Evolutionary conservation across 1,140 invertebrate species (phyloP), one percentile per base, ranked within the genome.

Genomic region (Bathynomus jamesi): DNA sequence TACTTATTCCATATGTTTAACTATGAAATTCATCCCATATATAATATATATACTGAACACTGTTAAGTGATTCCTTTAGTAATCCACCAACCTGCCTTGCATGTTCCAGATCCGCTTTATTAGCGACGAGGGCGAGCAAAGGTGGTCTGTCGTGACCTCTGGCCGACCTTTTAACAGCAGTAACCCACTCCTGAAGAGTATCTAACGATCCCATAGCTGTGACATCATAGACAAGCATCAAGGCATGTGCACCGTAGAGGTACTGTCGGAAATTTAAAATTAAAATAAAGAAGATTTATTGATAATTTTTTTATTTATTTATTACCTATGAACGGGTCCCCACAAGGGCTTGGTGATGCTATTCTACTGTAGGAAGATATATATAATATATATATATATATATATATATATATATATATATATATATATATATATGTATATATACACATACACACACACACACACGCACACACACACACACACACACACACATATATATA

Each of bases 41-140:
- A n/a, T n/a, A n/a, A n/a, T n/a, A n/a, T n/a, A n/a, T n/a, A n/a
- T n/a, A n/a, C n/a, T n/a, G n/a, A n/a, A n/a, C n/a, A n/a, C n/a
- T n/a, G n/a, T n/a, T n/a, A n/a, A n/a, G n/a, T n/a, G n/a, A n/a
- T n/a, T n/a, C n/a, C n/a, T n/a, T n/a, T n/a, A n/a, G n/a, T n/a
- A n/a, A n/a, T n/a, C n/a, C n/a, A n/a, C 65, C 28, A 21, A 76
- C 75, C 67, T 76, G 75, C 27, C 75, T 60, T 25, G 67, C 65
- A 28, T 95, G 92, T 81, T 95, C 93, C 78, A 94, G 85, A 82
- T 96, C 93, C 0, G 82, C 85, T 87, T 96, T 96, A 81, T 95
- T 95, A 4, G 91, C 93, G 69, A 95, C 85, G 32, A 95, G 80
- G 25, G 89, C 90, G 79, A 92, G 84, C 68, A 89, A 80, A 1